phyloP scores from a whole-genome alignment of 2,888 invertebrate genomes.

The Gasteruption jaculator region DNA sequence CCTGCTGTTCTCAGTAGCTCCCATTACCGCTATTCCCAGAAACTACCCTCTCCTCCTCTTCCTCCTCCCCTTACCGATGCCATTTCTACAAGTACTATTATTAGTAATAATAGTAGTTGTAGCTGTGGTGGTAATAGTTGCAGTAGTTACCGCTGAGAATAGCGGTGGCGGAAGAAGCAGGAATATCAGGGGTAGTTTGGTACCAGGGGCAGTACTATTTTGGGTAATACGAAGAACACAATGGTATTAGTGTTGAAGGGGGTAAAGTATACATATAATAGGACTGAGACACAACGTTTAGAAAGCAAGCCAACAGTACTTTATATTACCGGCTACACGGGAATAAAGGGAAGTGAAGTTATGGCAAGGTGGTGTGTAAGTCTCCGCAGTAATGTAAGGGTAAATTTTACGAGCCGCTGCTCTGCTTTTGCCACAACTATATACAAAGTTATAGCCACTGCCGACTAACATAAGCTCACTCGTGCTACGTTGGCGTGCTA shows the following conservation, averaged over 20 bases:
- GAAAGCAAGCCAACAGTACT: too few species aligned
- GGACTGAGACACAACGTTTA: conserved; percentile 27
- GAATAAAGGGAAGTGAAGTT: conserved; percentile 38
- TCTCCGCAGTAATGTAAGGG: conserved; percentile 30
- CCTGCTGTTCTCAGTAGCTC: too few species aligned
- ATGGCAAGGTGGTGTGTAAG: conserved; percentile 27
- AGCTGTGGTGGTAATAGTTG: background rate
- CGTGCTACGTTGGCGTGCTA: too few species aligned
- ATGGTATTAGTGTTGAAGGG: too few species aligned
- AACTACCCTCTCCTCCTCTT: background rate
- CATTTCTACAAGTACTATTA: too few species aligned
- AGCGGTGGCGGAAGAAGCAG: background rate
- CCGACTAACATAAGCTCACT: too few species aligned
- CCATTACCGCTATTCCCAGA: background rate
- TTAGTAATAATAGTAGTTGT: too few species aligned
- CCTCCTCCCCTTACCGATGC: too few species aligned
- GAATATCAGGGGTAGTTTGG: background rate
- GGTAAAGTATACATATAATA: too few species aligned
- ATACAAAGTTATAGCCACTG: too few species aligned
- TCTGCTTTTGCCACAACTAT: conserved; percentile 17
- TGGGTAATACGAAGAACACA: too few species aligned
- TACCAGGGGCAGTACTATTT: too few species aligned
- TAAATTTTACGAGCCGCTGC: conserved; percentile 37
- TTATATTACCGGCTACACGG: conserved; percentile 31
- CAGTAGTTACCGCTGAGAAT: background rate